Base-by-base conservation (phyloP, 1,140 invertebrate genomes). In the Danaus melanippus region DNA sequence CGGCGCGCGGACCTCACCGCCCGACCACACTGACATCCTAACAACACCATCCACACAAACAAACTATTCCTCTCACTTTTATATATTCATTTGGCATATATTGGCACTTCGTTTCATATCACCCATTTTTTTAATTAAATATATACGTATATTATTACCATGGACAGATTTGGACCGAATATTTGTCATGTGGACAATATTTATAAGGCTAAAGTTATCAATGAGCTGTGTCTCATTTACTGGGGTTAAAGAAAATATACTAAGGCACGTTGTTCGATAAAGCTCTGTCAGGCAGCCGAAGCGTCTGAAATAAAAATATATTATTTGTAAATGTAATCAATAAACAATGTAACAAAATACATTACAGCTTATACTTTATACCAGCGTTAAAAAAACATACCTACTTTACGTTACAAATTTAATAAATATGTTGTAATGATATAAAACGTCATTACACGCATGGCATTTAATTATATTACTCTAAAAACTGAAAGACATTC, bases 21-120 rank as follows among this genome's bases (percentile, higher is more conserved):
- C 79, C 79, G 85, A 74, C 86, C 86, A 87, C 53, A 87, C 66
- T 39, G 85, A 82, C 87, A 88, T 87, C 47, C 62, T 69, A 39
- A 58, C 65, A 76, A 71, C 70, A 84, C 73, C 79, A 83, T 82
- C 73, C 79, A 83, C 74, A 55, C 58, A 49, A 42, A 32, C 21
- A 32, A 32, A 32, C 21, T 32, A 32, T 32, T 32, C 21, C 6
- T 8, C 21, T 32, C 21, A 32, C 2, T 32, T 32, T 8, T 32
- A 32, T 32, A 48, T 49, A 54, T 46, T 11, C 11, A 50, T 46
- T 50, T 59, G 42, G 42, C 47, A 50, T 46, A 15, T 44, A 54
- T 59, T 54, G 52, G 46, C 47, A 54, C 57, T 44, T 42, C 10
- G 9, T 46, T 53, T 43, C 12, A 41, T 32, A 32, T 32, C 21